Percentiles rank a stretch among this genome's conserved stretches.
phyloP scores from a whole-genome alignment of 2,888 invertebrate genomes.

The Macropis europaea region DNA sequence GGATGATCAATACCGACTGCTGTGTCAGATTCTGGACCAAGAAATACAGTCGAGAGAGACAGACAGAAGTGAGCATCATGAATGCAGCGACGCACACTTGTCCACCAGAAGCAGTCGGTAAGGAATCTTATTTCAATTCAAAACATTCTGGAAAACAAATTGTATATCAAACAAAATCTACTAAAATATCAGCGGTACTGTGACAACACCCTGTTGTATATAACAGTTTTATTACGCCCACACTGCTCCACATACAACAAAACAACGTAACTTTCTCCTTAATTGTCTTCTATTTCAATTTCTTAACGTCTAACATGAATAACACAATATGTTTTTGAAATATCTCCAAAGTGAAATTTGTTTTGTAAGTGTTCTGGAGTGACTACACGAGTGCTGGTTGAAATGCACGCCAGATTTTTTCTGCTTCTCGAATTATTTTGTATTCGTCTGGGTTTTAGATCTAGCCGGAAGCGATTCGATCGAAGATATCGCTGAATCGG shows the following conservation, averaged over 20 bases:
- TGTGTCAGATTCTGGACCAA: constrained; percentile 44
- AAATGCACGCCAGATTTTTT: neutral
- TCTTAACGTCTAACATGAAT: neutral
- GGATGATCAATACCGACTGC: constrained; percentile 65
- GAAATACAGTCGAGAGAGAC: constrained; percentile 47
- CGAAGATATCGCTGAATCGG: constrained; percentile 83
- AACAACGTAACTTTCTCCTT: neutral
- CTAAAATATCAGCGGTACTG: neutral
- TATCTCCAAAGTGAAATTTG: neutral
- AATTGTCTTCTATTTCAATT: neutral
- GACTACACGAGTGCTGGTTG: neutral
- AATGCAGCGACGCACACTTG: constrained; percentile 67
- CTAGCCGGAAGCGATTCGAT: constrained; percentile 67
- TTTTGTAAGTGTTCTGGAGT: neutral
- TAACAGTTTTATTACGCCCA: neutral
- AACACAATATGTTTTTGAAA: neutral
- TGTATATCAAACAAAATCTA: neutral
- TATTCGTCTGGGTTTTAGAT: constrained; percentile 56
- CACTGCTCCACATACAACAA: neutral
- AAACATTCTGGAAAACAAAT: neutral
- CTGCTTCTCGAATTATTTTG: constrained; percentile 9
- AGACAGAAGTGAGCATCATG: constrained; percentile 56
- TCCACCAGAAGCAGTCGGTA: constrained; percentile 66
- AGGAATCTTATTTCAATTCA: constrained; percentile 29
- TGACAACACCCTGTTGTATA: neutral